Evolutionary conservation across 64 coral and sea anemone species (phyloP), one percentile per base, ranked within the genome.

Genomic region (Montipora sp.): DNA sequence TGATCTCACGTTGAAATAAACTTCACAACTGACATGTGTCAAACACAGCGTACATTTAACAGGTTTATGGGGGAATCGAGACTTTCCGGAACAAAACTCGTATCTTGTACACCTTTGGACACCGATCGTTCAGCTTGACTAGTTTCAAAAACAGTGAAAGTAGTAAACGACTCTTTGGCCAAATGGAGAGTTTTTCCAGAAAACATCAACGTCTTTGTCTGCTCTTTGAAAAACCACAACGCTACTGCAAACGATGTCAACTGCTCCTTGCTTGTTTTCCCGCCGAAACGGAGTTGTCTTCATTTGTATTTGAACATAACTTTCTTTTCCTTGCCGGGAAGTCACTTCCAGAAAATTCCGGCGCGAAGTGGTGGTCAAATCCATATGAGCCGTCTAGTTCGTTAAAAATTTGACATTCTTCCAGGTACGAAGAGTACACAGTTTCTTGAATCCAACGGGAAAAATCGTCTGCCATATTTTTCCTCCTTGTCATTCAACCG

Each of bases 361-460:
- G 18, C 1, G 36, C 0, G 59, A 83, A 47, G 43, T 83, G 21
- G 43, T 75, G 75, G 46, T 92, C 24, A 77, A 63, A 59, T 73
- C 80, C 90, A 27, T 77, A 92, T 12, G 90, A 84, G 13, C 23
- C n/a, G 72, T 93, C 91, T 36, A 93, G 46, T 18, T 76, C 58
- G 66, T 93, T 93, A 10, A 93, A 74, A 57, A 93, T 87, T 79
- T 71, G 63, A 43, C 71, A 87, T 80, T 93, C 91, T 72, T 87
- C 85, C 77, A 78, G 49, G 75, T 93, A 82, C 8, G 59, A 87
- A 47, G 91, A 75, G 60, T 80, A 65, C 12, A 93, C 27, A 8
- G 76, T 51, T 80, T 93, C 85, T 87, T 93, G 73, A 72, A 93
- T 86, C 91, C 73, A 93, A 53, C 59, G 77, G 49, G 59, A 57